These are phyloP conservation scores for Thaleichthys pacificus DNA, from an alignment of 2,797 vertebrate species.

Conservation along the genomic window DNA sequence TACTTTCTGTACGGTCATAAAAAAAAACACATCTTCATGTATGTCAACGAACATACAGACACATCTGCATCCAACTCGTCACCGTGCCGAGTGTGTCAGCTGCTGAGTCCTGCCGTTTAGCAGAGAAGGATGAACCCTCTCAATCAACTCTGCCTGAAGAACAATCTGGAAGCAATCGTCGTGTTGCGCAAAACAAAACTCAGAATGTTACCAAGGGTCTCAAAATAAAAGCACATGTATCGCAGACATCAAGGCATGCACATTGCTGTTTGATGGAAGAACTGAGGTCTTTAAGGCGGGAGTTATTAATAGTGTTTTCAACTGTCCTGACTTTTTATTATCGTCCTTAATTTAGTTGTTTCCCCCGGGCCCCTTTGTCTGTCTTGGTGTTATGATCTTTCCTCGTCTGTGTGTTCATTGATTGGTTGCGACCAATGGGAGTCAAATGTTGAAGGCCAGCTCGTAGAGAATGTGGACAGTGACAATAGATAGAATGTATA, in stretches of 20 bases:
- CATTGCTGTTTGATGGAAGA: conserved; percentile 10
- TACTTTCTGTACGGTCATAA: background rate
- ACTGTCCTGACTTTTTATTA: too few species aligned
- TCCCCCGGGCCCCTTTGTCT: conserved; percentile 23
- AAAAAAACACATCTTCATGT: background rate
- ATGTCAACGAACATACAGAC: conserved; percentile 1
- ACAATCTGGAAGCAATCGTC: conserved; percentile 67
- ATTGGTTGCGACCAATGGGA: conserved; percentile 32
- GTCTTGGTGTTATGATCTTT: conserved; percentile 28
- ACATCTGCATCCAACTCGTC: conserved; percentile 29
- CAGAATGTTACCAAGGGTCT: conserved; percentile 35
- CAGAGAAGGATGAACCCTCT: conserved; percentile 27
- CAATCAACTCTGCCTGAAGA: conserved; percentile 36
- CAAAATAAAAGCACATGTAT: conserved; percentile 63
- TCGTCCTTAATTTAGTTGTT: conserved; percentile 5
- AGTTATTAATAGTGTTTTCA: conserved; percentile 25
- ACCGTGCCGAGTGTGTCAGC: conserved; percentile 24
- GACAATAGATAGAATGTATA: conserved; percentile 43
- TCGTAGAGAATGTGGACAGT: conserved; percentile 35
- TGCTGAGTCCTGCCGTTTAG: conserved; percentile 31
- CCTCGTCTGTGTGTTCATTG: conserved; percentile 38
- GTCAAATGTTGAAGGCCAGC: conserved; percentile 21
- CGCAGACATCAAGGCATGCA: conserved; percentile 38
- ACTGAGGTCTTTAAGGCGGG: too few species aligned
- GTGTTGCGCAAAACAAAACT: conserved; percentile 55